These are phyloP conservation scores for Mionectes macconnelli DNA, from an alignment of 2,113 vertebrate species.

Conservation along the genomic window DNA sequence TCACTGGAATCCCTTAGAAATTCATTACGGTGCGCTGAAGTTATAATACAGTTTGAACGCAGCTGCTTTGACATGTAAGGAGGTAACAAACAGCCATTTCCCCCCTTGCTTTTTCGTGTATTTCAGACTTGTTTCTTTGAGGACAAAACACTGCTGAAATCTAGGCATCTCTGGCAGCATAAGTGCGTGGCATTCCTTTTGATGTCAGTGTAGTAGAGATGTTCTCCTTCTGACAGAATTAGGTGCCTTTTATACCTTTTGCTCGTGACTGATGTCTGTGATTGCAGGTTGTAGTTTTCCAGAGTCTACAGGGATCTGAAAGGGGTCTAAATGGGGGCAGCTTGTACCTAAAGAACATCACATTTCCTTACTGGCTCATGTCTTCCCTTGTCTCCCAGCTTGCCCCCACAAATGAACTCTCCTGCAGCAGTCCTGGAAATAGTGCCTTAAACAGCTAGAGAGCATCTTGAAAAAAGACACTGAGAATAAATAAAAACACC, in stretches of 20 bases:
- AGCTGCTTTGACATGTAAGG: conserved; percentile 40
- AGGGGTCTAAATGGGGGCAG: conserved; percentile 24
- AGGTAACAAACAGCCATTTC: conserved; percentile 51
- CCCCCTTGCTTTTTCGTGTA: conserved; percentile 41
- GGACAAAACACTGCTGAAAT: conserved; percentile 47
- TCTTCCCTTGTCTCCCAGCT: neutral
- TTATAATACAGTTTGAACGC: conserved; percentile 56
- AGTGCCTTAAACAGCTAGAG: neutral
- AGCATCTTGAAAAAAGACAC: conserved; percentile 4
- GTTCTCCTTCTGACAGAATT: conserved; percentile 57
- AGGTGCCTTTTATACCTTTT: conserved; percentile 26
- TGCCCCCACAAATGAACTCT: neutral
- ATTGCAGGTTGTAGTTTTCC: conserved; percentile 11
- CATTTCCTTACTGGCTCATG: neutral
- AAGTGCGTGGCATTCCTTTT: conserved; percentile 23
- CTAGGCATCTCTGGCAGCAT: conserved; percentile 19
- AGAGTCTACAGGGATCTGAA: neutral
- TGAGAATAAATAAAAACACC: neutral
- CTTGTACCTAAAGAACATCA: neutral
- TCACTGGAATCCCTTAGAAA: conserved; percentile 71
- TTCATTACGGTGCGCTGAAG: conserved; percentile 55
- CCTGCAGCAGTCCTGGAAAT: neutral
- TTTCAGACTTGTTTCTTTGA: conserved; percentile 55
- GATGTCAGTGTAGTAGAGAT: conserved; percentile 37
- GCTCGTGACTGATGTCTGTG: conserved; percentile 16